Evolutionary conservation across 1,140 invertebrate genomes (phyloP).

Genomic region (Lepidurus packardi): DNA sequence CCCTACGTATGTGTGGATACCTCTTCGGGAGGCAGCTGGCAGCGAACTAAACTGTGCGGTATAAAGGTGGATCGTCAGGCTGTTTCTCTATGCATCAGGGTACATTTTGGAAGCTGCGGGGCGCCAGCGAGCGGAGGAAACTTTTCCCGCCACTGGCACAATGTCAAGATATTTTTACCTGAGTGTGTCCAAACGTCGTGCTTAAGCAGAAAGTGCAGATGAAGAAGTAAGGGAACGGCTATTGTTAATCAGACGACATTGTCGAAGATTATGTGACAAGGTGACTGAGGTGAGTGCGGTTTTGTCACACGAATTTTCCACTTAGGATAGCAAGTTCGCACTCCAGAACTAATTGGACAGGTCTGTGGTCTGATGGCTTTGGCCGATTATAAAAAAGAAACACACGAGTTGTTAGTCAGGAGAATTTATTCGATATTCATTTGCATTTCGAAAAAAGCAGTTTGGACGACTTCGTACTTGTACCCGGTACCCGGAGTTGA

Average conservation of each 20-base stretch:
- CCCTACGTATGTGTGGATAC: background rate
- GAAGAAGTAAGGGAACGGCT: background rate
- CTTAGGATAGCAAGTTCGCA: background rate
- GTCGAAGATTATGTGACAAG: background rate
- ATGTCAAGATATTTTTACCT: slow-evolving; percentile 2
- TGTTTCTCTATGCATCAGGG: background rate
- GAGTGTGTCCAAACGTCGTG: background rate
- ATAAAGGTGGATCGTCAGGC: background rate
- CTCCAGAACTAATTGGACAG: background rate
- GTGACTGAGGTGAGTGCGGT: background rate
- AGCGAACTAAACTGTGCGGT: background rate
- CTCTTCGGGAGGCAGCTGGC: background rate
- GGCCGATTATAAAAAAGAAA: no score
- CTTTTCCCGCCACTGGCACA: slow-evolving; percentile 16
- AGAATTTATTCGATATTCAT: no score
- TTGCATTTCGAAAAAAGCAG: no score
- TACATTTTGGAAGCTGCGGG: background rate
- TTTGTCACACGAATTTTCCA: background rate
- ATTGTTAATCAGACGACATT: background rate
- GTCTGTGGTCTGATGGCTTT: no score
- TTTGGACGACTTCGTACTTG: no score
- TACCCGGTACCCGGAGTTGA: no score
- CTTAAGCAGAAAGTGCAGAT: background rate
- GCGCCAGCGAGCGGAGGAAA: background rate
- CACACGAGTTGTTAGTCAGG: no score